Evolutionary conservation across 2,888 invertebrate species (phyloP).

Genomic region (Prosopocoilus inquinatus): DNA sequence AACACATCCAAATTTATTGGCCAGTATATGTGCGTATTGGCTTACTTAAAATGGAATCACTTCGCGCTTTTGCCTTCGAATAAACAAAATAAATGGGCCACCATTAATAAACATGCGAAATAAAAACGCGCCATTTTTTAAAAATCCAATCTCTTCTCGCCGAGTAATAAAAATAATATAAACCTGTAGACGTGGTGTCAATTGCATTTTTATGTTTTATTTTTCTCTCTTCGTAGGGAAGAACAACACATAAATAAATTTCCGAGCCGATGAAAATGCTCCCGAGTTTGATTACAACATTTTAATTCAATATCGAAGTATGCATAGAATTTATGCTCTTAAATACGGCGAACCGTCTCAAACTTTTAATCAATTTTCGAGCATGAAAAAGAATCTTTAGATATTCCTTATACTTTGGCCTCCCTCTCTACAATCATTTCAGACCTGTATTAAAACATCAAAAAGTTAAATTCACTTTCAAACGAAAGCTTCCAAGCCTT

Average conservation of each 20-base stretch:
- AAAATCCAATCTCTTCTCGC: constrained; percentile 31
- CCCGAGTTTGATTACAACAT: constrained; percentile 47
- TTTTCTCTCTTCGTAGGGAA: constrained; percentile 36
- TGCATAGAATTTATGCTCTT: constrained; percentile 53
- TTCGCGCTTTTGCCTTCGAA: constrained; percentile 6
- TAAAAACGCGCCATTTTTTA: constrained; percentile 30
- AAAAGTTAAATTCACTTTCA: no score
- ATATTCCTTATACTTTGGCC: constrained; percentile 10
- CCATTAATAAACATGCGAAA: constrained; percentile 25
- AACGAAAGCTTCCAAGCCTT: no score
- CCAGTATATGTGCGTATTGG: constrained; percentile 1
- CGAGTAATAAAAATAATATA: constrained; percentile 46
- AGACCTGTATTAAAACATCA: no score
- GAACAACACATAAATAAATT: constrained; percentile 34
- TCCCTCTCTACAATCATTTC: neutral
- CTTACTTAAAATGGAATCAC: neutral
- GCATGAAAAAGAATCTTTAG: constrained; percentile 47
- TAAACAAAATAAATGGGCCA: constrained; percentile 24
- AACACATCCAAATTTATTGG: neutral
- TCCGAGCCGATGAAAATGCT: constrained; percentile 32
- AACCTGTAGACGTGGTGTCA: constrained; percentile 50
- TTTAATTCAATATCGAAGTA: constrained; percentile 53
- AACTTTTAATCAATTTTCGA: constrained; percentile 53
- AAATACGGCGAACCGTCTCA: constrained; percentile 49
- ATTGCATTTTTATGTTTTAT: constrained; percentile 51